phyloP scores from a whole-genome alignment of 2,113 vertebrate genomes.

The Brienomyrus brachyistius region DNA sequence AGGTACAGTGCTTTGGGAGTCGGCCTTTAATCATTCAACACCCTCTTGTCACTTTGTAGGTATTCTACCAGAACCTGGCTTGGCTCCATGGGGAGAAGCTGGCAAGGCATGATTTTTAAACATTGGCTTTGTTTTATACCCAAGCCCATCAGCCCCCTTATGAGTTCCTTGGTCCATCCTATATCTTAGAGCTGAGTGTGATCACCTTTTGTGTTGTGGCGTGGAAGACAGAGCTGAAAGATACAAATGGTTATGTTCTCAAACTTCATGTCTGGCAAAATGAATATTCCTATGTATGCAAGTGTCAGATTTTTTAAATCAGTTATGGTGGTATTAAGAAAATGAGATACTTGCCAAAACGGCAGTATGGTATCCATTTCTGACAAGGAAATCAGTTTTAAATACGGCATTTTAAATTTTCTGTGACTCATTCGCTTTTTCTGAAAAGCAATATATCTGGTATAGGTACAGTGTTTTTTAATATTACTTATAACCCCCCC shows the following conservation, averaged over 20 bases:
- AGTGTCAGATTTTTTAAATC: not conserved
- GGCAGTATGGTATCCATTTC: not conserved
- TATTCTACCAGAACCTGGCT: not conserved
- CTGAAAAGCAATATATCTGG: not conserved
- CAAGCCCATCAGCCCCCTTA: not conserved
- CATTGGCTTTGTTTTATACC: not conserved
- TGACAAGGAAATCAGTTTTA: not conserved
- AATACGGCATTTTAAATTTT: not conserved
- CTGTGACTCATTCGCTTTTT: not conserved
- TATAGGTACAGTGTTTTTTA: not conserved
- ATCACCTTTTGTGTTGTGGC: not conserved
- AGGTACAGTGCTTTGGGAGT: constrained; percentile 61
- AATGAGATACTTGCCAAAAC: not conserved
- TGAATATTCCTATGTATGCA: not conserved
- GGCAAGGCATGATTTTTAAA: not conserved
- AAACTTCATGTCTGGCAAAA: not conserved
- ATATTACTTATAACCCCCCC: not conserved
- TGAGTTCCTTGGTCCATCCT: not conserved
- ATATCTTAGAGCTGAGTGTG: not conserved
- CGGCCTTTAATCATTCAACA: not conserved
- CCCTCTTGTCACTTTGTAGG: not conserved
- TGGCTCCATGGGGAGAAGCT: not conserved
- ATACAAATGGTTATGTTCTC: too few species aligned
- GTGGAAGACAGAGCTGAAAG: not conserved
- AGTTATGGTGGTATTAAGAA: not conserved